These are phyloP conservation scores for Schizothorax lantsangensis DNA, from an alignment of 2,797 vertebrate genomes.

Conservation along the genomic window DNA sequence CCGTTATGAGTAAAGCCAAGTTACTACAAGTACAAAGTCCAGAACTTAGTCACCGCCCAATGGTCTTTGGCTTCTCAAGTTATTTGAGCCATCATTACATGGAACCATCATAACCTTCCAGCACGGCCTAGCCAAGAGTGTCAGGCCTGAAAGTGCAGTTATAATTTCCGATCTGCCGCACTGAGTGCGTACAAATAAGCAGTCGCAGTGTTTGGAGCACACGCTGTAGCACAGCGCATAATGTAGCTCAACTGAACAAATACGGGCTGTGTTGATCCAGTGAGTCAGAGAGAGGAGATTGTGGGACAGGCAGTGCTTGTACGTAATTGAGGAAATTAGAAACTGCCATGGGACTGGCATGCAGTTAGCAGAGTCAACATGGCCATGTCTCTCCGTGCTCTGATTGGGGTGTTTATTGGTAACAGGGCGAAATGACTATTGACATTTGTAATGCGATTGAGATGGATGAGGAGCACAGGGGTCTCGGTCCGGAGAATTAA, in stretches of 20 bases:
- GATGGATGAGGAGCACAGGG: conserved; percentile 61
- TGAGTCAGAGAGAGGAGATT: conserved; percentile 63
- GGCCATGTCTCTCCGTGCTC: conserved; percentile 66
- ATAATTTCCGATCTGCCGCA: conserved; percentile 74
- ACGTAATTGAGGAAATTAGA: conserved; percentile 72
- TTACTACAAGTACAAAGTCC: conserved; percentile 4
- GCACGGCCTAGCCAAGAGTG: conserved; percentile 2
- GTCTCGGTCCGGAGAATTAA: conserved; percentile 36
- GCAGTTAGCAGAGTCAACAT: conserved; percentile 74
- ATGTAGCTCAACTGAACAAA: conserved; percentile 91
- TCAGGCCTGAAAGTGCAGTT: conserved; percentile 74
- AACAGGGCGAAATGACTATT: conserved; percentile 70
- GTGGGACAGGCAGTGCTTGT: conserved; percentile 60
- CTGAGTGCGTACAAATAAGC: conserved; percentile 76
- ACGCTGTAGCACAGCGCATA: conserved; percentile 76
- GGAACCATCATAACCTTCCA: conserved; percentile 22
- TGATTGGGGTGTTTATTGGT: conserved; percentile 73
- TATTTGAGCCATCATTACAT: conserved; percentile 29
- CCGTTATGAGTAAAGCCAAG: not conserved
- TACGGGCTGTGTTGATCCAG: conserved; percentile 75
- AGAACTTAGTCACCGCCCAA: not conserved
- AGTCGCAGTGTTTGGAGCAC: conserved; percentile 77
- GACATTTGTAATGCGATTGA: conserved; percentile 77
- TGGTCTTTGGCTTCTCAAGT: conserved; percentile 7
- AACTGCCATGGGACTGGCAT: conserved; percentile 64